Evolutionary conservation across 2,888 invertebrate genomes (phyloP), one percentile per base, ranked within the genome.

Genomic region (Eristalinus sepulchralis): DNA sequence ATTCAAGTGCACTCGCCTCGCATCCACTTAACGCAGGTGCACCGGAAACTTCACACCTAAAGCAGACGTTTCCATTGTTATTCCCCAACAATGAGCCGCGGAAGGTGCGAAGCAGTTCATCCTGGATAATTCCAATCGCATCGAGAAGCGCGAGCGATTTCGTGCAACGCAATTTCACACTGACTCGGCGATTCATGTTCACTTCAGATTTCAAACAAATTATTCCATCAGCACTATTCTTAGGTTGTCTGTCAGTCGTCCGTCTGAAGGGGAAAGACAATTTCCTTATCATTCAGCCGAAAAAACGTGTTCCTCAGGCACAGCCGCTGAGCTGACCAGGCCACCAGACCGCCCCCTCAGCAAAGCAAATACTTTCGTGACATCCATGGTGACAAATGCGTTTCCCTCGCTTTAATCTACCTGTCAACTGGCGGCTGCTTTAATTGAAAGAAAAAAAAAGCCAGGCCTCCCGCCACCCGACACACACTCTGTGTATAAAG

Each of bases 1-100:
- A 6, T 47, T 47, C 47, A 0, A 17, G 47, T 47, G 47, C 17
- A 47, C 1, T 17, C 17, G 34, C 34, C 1, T 17, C 17, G 34
- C 34, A 39, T 68, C 47, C 63, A 73, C 73, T 63, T 72, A 73
- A 73, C 75, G 39, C 83, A 79, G 75, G 66, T 84, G 84, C 63
- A 76, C 66, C 71, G 76, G 80, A 84, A 84, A 57, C 57, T 62
- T 36, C 27, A 67, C 57, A 77, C 70, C 34, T 13, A 31, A 22
- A 36, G 10, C 20, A 63, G 10, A 57, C 64, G 27, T 70, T 17
- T 31, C 47, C 60, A 17, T 77, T 83, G 60, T 66, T 62, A 31
- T 34, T 39, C 31, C 57, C 33, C 27, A 66, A 60, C 22, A 66
- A 47, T 59, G 20, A 55, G 13, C 27, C 20, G 10, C 66, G 31